These are phyloP conservation scores for Drosophila cognata DNA, from an alignment of 2,888 invertebrate species.

Conservation along the genomic window DNA sequence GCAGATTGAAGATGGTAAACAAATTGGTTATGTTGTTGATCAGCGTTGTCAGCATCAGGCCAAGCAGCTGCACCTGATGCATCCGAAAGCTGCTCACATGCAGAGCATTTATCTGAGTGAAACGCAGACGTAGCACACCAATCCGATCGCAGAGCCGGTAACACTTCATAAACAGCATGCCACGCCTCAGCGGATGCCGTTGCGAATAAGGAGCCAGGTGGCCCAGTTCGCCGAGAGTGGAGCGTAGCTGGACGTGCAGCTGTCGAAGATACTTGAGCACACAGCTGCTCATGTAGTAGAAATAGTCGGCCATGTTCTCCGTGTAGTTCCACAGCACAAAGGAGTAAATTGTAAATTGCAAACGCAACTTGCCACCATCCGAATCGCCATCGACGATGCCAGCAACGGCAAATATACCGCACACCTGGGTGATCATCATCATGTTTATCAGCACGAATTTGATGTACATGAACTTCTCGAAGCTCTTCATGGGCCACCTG, in stretches of 20 bases:
- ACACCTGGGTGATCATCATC: slow-evolving; percentile 74
- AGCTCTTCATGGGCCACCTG: slow-evolving; percentile 47
- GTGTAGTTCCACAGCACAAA: slow-evolving; percentile 81
- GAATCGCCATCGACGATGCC: slow-evolving; percentile 19
- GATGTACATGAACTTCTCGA: slow-evolving; percentile 70
- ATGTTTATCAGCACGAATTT: slow-evolving; percentile 75
- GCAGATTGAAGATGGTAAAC: slow-evolving; percentile 75
- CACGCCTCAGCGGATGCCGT: slow-evolving; percentile 22
- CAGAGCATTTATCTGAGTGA: slow-evolving; percentile 54
- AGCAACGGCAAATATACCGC: slow-evolving; percentile 59
- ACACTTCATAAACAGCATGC: slow-evolving; percentile 42
- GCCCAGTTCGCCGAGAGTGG: slow-evolving; percentile 33
- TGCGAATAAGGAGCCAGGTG: neutral
- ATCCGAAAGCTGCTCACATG: slow-evolving; percentile 60
- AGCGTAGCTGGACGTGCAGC: slow-evolving; percentile 58
- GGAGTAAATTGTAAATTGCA: slow-evolving; percentile 69
- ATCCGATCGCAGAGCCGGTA: slow-evolving; percentile 61
- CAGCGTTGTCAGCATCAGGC: slow-evolving; percentile 72
- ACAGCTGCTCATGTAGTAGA: slow-evolving; percentile 72
- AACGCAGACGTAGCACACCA: slow-evolving; percentile 42
- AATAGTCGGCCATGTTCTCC: slow-evolving; percentile 80
- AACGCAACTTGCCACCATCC: slow-evolving; percentile 40
- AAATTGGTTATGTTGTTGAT: slow-evolving; percentile 77
- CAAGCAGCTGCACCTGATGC: slow-evolving; percentile 78
- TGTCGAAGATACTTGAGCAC: slow-evolving; percentile 70